Evolutionary conservation across 2,113 vertebrate species (phyloP).

Genomic region (Oplegnathus fasciatus): DNA sequence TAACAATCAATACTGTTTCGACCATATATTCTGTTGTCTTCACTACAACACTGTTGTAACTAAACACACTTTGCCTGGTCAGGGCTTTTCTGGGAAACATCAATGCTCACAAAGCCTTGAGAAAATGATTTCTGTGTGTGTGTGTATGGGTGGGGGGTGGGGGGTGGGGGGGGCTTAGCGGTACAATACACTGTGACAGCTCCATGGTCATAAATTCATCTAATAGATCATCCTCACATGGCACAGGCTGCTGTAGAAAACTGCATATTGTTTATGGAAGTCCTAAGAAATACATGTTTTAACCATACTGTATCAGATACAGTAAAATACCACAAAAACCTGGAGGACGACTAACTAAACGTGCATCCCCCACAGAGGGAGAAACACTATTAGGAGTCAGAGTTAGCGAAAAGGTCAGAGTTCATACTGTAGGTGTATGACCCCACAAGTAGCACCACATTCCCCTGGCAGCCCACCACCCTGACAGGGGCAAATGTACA

Average conservation of each 20-base stretch:
- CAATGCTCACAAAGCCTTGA: constrained; percentile 37
- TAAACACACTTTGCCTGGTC: constrained; percentile 40
- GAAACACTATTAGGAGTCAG: constrained; percentile 55
- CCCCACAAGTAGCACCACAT: constrained; percentile 76
- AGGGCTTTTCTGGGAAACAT: constrained; percentile 53
- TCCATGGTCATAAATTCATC: constrained; percentile 35
- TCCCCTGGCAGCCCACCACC: constrained; percentile 55
- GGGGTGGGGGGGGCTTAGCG: constrained; percentile 20
- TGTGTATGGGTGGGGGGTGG: too few relatives aligned
- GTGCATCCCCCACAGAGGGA: neutral
- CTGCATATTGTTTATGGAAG: constrained; percentile 62
- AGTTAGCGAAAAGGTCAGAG: constrained; percentile 63
- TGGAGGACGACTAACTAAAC: neutral
- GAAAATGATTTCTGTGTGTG: constrained; percentile 26
- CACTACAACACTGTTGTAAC: constrained; percentile 71
- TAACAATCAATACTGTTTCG: constrained; percentile 66
- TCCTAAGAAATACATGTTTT: constrained; percentile 27
- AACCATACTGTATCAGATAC: constrained; percentile 24
- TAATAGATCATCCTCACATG: constrained; percentile 24
- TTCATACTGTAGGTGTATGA: constrained; percentile 52
- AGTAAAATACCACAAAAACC: constrained; percentile 37
- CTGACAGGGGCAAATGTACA: constrained; percentile 27
- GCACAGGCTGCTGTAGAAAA: constrained; percentile 40
- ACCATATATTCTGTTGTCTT: constrained; percentile 30
- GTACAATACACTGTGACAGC: constrained; percentile 46